These are phyloP conservation scores for Helicolenus hilgendorfi DNA, from an alignment of 2,797 vertebrate genomes.

Conservation along the genomic window DNA sequence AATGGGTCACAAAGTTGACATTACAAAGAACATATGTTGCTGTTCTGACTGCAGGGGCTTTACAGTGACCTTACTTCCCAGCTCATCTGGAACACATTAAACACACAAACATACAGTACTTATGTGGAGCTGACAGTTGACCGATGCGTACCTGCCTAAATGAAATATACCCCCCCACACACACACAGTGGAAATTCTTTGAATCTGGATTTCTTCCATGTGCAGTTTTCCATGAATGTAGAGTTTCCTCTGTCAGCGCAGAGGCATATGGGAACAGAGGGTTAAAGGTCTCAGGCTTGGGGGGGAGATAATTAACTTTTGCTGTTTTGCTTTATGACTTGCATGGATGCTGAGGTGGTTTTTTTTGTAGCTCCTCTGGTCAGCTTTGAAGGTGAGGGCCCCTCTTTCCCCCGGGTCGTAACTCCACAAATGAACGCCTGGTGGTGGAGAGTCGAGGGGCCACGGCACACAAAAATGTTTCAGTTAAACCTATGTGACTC, in stretches of 20 bases:
- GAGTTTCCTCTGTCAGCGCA: constrained; percentile 65
- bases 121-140: constrained; percentile 63
- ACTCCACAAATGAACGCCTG: constrained; percentile 69
- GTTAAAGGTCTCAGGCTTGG: constrained; percentile 70
- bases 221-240: constrained; percentile 73
- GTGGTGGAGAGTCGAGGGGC: constrained; percentile 52
- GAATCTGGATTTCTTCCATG: constrained; percentile 73
- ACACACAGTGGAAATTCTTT: constrained; percentile 46
- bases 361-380: constrained; percentile 42
- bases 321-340: constrained; percentile 76
- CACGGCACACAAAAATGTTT: constrained; percentile 54
- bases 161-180: constrained; percentile 65
- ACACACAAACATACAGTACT: constrained; percentile 49
- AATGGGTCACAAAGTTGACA: neutral
- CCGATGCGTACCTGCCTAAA: constrained; percentile 66
- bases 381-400: constrained; percentile 77
- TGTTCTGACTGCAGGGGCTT: constrained; percentile 27
- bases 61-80: constrained; percentile 46
- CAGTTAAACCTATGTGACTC: constrained; percentile 35
- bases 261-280: constrained; percentile 58
- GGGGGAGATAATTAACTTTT: constrained; percentile 56
- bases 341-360: constrained; percentile 46
- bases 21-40: constrained; percentile 26
- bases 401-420: constrained; percentile 67
- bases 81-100: constrained; percentile 84